A percentile compares a stretch with the other conserved stretches of the same genome.
phyloP scores from a whole-genome alignment of 2,113 vertebrate genomes.

The Bettongia penicillata region DNA sequence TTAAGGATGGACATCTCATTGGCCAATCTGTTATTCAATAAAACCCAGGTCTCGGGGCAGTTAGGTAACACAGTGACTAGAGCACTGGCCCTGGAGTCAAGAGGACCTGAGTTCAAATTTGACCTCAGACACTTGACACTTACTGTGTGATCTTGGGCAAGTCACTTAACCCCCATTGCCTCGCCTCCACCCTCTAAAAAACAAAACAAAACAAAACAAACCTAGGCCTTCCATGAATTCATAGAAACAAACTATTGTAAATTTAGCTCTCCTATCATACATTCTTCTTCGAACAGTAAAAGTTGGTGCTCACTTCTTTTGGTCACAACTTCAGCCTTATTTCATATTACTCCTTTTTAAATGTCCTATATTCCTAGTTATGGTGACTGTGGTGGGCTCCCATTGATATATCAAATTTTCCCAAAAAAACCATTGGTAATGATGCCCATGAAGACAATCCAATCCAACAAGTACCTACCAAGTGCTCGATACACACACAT shows the following conservation, averaged over 20 bases:
- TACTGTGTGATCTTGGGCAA: no score
- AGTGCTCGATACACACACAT: not conserved
- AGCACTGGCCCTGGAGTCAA: no score
- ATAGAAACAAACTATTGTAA: not conserved
- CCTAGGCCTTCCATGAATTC: not conserved
- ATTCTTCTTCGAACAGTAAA: not conserved
- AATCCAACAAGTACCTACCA: not conserved
- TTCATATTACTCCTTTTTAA: not conserved
- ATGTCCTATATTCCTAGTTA: not conserved
- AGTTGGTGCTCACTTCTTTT: not conserved
- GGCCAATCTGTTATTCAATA: not conserved
- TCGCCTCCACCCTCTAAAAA: no score
- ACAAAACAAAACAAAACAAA: no score
- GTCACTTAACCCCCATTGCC: no score
- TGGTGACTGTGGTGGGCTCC: not conserved
- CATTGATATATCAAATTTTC: no score
- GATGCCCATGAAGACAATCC: not conserved
- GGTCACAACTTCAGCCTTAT: not conserved
- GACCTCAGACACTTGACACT: no score
- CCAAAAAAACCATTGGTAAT: not conserved
- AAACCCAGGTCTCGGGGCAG: not conserved
- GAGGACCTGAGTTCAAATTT: no score
- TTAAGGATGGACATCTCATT: not conserved
- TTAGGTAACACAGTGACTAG: no score
- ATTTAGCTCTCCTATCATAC: not conserved